Percentiles rank a stretch among this genome's conserved stretches.
Conservation (phyloP, 2,113 vertebrate species). For the Cisticola juncidis region DNA sequence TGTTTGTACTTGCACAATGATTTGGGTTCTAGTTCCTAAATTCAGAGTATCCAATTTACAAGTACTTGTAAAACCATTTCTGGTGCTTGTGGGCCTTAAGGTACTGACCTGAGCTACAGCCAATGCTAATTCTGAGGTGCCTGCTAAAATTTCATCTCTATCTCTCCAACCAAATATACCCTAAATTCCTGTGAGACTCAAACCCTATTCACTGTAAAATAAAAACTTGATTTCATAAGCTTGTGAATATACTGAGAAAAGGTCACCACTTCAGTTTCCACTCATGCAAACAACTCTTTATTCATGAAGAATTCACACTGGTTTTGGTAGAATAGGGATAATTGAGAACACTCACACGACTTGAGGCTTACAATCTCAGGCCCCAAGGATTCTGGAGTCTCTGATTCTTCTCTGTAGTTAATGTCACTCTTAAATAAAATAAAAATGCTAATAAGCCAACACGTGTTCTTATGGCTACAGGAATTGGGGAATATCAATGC, state of each 20-base stretch:
- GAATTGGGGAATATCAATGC: not conserved
- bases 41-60: not conserved
- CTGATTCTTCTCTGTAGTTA: not conserved
- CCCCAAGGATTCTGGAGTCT: not conserved
- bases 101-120: not conserved
- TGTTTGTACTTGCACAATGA: not conserved
- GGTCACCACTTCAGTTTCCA: not conserved
- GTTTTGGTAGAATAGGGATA: not conserved
- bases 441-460: not conserved
- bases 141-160: not conserved
- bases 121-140: not conserved
- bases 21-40: not conserved
- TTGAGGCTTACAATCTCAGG: not conserved
- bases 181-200: not conserved
- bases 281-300: not conserved
- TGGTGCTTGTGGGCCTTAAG: not conserved
- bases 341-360: not conserved
- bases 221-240: not conserved
- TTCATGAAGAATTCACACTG: not conserved
- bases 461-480: not conserved
- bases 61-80: not conserved
- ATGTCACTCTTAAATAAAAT: not conserved
- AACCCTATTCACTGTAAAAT: not conserved
- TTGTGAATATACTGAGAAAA: not conserved
- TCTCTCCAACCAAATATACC: not conserved